Evolutionary conservation across 2,888 invertebrate genomes (phyloP).

Genomic region (Uloborus plumipes): DNA sequence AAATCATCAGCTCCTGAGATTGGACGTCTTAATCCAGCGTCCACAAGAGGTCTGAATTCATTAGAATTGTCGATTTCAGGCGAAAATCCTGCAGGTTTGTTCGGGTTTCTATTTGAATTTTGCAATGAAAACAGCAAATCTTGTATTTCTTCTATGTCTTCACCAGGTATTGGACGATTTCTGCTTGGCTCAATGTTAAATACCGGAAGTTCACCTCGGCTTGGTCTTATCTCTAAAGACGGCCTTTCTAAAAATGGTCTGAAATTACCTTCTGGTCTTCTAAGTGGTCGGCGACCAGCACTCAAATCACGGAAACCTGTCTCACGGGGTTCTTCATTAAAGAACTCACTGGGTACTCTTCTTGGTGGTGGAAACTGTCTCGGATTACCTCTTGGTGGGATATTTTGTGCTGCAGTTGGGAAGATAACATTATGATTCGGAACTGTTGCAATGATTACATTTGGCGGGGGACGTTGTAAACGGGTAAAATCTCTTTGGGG

Average conservation of each 20-base stretch:
- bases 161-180: constrained; percentile 1
- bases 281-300: constrained; percentile 16
- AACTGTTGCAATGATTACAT: constrained; percentile 36
- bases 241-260: constrained; percentile 30
- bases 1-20: constrained; percentile 17
- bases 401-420: constrained; percentile 13
- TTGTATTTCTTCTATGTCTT: constrained; percentile 21
- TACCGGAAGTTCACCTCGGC: constrained; percentile 4
- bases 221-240: background rate
- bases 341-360: constrained; percentile 7
- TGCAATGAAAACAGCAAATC: constrained; percentile 9
- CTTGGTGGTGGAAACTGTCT: constrained; percentile 16
- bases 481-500: constrained; percentile 62
- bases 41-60: constrained; percentile 38
- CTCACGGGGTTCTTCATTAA: background rate
- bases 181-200: constrained; percentile 9
- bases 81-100: constrained; percentile 26
- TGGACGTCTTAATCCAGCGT: constrained; percentile 35
- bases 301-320: constrained; percentile 10
- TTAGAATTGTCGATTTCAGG: constrained; percentile 15
- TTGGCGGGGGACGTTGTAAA: constrained; percentile 50
- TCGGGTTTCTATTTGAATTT: constrained; percentile 18
- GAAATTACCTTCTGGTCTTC: constrained; percentile 31
- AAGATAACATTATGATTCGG: constrained; percentile 13
- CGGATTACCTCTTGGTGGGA: constrained; percentile 19